A percentile compares a stretch with the other conserved stretches of the same genome.
Evolutionary conservation across 1,140 invertebrate species (phyloP).

Genomic region (Macrosteles quadrilineatus): DNA sequence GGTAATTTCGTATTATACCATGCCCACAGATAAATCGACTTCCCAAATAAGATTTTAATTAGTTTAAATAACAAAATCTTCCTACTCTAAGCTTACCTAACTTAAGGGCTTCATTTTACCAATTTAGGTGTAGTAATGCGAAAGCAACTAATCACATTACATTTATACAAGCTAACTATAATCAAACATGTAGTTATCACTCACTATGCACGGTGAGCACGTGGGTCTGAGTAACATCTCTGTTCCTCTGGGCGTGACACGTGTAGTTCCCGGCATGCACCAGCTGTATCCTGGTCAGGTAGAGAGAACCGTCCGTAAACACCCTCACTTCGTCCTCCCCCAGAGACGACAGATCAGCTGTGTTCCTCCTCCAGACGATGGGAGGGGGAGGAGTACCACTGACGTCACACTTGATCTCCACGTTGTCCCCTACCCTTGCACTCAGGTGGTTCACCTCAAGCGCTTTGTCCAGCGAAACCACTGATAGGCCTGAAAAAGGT

Average conservation of each 20-base stretch:
- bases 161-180: too few species aligned
- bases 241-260: constrained; percentile 73
- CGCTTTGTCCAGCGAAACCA: constrained; percentile 72
- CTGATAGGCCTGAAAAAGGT: constrained; percentile 64
- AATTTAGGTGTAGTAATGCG: too few species aligned
- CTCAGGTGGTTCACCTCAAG: constrained; percentile 69
- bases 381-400: constrained; percentile 68
- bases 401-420: constrained; percentile 79
- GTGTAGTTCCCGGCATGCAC: constrained; percentile 81
- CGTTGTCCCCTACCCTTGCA: constrained; percentile 72
- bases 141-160: too few species aligned
- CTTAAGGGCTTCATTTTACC: too few species aligned
- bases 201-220: constrained; percentile 75
- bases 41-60: too few species aligned
- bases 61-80: too few species aligned
- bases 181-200: too few species aligned
- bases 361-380: constrained; percentile 72
- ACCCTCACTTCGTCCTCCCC: constrained; percentile 66
- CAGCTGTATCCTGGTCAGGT: constrained; percentile 72
- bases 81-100: too few species aligned
- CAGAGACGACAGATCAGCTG: constrained; percentile 63
- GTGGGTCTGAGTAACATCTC: constrained; percentile 75
- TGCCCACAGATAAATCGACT: too few species aligned
- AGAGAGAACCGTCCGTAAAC: constrained; percentile 73
- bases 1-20: too few species aligned